Percentiles rank a stretch among this genome's conserved stretches.
phyloP scores from a whole-genome alignment of 2,888 invertebrate species.

The Cephus spinipes region DNA sequence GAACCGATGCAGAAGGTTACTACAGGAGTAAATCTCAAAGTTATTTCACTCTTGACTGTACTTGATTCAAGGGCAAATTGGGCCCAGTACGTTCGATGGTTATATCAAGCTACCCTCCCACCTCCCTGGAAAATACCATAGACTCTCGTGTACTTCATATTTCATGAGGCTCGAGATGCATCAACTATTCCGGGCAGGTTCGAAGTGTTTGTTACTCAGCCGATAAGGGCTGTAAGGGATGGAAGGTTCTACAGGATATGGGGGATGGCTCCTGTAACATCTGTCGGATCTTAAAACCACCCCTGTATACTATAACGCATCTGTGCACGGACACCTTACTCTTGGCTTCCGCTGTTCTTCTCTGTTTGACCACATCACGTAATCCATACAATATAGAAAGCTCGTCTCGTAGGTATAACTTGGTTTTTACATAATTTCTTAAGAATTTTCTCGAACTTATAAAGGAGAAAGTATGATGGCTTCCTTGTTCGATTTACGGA shows the following conservation, averaged over 20 bases:
- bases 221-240: slow-evolving; percentile 39
- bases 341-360: not conserved
- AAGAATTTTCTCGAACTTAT: not conserved
- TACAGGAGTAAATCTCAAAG: slow-evolving; percentile 17
- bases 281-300: slow-evolving; percentile 41
- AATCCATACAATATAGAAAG: not conserved
- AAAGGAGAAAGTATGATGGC: not conserved
- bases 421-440: not conserved
- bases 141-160: slow-evolving; percentile 50
- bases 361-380: not conserved
- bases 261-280: slow-evolving; percentile 41
- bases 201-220: slow-evolving; percentile 50
- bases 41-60: slow-evolving; percentile 20
- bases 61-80: slow-evolving; percentile 32
- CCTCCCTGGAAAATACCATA: slow-evolving; percentile 20
- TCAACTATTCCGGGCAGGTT: slow-evolving; percentile 47
- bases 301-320: slow-evolving; percentile 15
- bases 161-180: slow-evolving; percentile 53
- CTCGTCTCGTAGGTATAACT: no score
- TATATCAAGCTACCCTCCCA: not conserved
- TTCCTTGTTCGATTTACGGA: not conserved
- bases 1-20: not conserved
- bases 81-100: slow-evolving; percentile 6
- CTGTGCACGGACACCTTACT: slow-evolving; percentile 8
- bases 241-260: not conserved